These are phyloP conservation scores for Bombylius discolor DNA, from an alignment of 2,888 invertebrate species.

Conservation along the genomic window DNA sequence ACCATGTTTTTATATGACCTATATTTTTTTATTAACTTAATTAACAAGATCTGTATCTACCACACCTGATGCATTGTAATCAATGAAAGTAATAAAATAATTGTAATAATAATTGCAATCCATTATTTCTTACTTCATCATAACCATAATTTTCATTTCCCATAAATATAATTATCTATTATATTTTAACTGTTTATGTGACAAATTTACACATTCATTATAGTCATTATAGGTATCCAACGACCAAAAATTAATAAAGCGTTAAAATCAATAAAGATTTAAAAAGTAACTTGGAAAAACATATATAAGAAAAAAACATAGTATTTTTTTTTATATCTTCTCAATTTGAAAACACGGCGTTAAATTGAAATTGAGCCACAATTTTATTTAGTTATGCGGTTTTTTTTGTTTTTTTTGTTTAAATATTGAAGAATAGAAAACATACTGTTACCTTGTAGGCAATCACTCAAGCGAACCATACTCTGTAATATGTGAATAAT, in stretches of 20 bases:
- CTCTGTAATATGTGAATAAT: slow-evolving; percentile 5
- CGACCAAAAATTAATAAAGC: not conserved
- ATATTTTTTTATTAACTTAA: too few relatives aligned
- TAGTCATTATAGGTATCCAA: too few relatives aligned
- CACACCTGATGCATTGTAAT: not conserved
- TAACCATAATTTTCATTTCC: not conserved
- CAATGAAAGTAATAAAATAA: not conserved
- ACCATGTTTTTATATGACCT: too few relatives aligned
- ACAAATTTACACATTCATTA: not conserved
- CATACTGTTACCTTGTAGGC: not conserved
- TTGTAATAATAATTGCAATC: not conserved
- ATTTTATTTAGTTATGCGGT: not conserved
- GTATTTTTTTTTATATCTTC: not conserved
- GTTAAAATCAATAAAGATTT: not conserved
- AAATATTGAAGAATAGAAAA: not conserved
- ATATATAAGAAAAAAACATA: not conserved
- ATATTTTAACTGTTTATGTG: not conserved
- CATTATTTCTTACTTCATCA: not conserved
- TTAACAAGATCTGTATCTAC: not conserved
- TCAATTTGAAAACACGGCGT: not conserved
- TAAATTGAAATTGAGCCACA: slow-evolving; percentile 1
- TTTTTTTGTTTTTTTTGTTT: not conserved
- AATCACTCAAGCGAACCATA: not conserved
- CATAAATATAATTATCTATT: not conserved
- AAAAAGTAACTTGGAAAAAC: not conserved